Evolutionary conservation across 2,113 vertebrate genomes (phyloP).

Genomic region (Entelurus aequoreus): DNA sequence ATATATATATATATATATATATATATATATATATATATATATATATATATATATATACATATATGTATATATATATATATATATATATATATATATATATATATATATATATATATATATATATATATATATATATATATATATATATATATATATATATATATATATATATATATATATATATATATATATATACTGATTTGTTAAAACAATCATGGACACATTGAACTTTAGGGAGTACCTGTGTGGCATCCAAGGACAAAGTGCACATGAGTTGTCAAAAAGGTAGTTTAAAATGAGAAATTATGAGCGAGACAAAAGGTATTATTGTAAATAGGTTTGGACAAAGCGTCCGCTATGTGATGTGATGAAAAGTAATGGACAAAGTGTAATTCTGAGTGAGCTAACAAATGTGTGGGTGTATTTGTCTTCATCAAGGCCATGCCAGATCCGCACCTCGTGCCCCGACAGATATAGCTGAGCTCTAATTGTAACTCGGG

Average conservation of each 20-base stretch:
- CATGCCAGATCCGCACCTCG: slow-evolving; percentile 24
- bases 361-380: slow-evolving; percentile 3
- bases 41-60: too few species aligned
- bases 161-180: too few species aligned
- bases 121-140: too few species aligned
- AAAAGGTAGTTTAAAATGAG: slow-evolving; percentile 7
- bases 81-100: too few species aligned
- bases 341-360: not conserved
- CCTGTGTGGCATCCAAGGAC: slow-evolving; percentile 9
- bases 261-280: slow-evolving; percentile 30
- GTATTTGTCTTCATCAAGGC: slow-evolving; percentile 31
- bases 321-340: slow-evolving; percentile 1
- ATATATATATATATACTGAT: too few species aligned
- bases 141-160: too few species aligned
- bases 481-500: slow-evolving; percentile 62
- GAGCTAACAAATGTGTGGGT: slow-evolving; percentile 14
- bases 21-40: too few species aligned
- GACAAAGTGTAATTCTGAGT: slow-evolving; percentile 2
- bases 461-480: slow-evolving; percentile 52
- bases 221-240: too few species aligned
- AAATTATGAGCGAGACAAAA: not conserved
- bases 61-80: too few species aligned
- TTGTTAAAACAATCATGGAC: too few species aligned
- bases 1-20: too few species aligned
- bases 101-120: too few species aligned